These are phyloP conservation scores for Carcina quercana DNA, from an alignment of 2,888 invertebrate species.

Conservation along the genomic window DNA sequence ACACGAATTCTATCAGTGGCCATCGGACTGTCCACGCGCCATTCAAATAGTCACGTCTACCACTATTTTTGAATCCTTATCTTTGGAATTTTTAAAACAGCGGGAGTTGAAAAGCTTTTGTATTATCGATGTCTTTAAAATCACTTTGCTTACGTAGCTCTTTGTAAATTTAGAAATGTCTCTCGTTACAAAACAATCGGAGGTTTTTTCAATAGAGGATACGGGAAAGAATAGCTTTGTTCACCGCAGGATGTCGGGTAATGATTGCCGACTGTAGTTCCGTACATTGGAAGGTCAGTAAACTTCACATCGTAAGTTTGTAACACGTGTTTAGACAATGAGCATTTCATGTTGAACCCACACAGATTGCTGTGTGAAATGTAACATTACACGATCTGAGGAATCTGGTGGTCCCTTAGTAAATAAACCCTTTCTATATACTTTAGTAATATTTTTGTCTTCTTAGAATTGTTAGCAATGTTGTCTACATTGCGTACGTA, in stretches of 20 bases:
- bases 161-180: conserved; percentile 27
- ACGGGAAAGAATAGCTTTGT: conserved; percentile 24
- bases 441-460: too few species aligned
- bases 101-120: conserved; percentile 9
- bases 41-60: conserved; percentile 23
- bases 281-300: conserved; percentile 42
- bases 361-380: conserved; percentile 31
- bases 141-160: conserved; percentile 16
- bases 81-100: background rate
- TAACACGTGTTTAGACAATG: conserved; percentile 34
- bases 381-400: background rate
- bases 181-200: conserved; percentile 38
- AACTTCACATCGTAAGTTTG: conserved; percentile 29
- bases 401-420: too few species aligned
- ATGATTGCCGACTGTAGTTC: conserved; percentile 27
- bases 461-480: too few species aligned
- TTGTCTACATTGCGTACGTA: too few species aligned
- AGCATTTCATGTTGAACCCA: conserved; percentile 24
- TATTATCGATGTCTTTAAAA: conserved; percentile 10
- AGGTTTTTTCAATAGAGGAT: conserved; percentile 26
- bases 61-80: conserved; percentile 7
- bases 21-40: conserved; percentile 14
- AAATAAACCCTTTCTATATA: too few species aligned
- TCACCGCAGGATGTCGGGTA: conserved; percentile 47
- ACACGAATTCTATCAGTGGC: conserved; percentile 16